phyloP scores from a whole-genome alignment of 1,140 invertebrate species.

The Drosophila santomea region DNA sequence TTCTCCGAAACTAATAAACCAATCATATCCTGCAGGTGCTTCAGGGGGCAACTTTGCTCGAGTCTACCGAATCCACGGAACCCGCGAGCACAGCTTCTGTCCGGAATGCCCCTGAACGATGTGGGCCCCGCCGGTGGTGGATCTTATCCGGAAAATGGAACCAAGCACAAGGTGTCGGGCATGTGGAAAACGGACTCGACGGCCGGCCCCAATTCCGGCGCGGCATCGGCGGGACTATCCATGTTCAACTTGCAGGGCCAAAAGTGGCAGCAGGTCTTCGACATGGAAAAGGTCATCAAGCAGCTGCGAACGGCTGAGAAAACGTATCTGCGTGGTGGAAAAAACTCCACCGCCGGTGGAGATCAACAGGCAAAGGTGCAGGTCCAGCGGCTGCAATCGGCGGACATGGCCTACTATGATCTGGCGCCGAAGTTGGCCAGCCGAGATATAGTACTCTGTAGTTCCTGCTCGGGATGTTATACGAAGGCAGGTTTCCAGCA shows the following conservation, averaged over 20 bases:
- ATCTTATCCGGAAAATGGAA: constrained; percentile 62
- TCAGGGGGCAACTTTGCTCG: constrained; percentile 42
- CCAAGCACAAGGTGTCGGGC: constrained; percentile 33
- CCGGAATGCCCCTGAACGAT: constrained; percentile 70
- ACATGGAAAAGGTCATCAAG: constrained; percentile 78
- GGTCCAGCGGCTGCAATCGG: constrained; percentile 71
- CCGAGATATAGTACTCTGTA: constrained; percentile 71
- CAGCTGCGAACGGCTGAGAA: constrained; percentile 75
- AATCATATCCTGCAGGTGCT: constrained; percentile 28
- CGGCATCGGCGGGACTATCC: constrained; percentile 25
- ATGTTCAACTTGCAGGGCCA: constrained; percentile 65
- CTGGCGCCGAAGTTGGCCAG: constrained; percentile 72
- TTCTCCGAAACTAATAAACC: not conserved
- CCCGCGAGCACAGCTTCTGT: constrained; percentile 3
- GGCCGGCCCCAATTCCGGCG: constrained; percentile 8
- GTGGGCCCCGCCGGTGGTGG: constrained; percentile 39
- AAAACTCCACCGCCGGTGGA: constrained; percentile 15
- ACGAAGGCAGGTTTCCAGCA: constrained; percentile 77
- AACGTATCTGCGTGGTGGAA: constrained; percentile 60
- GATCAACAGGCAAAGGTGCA: constrained; percentile 47
- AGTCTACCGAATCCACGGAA: constrained; percentile 16
- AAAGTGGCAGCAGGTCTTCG: constrained; percentile 76
- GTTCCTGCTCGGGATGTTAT: constrained; percentile 68
- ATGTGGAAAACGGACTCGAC: constrained; percentile 29
- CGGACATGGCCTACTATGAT: constrained; percentile 79